Percentiles rank a stretch among this genome's conserved stretches.
Evolutionary conservation across 2,888 invertebrate species (phyloP).

Genomic region (Psylliodes chrysocephalus): DNA sequence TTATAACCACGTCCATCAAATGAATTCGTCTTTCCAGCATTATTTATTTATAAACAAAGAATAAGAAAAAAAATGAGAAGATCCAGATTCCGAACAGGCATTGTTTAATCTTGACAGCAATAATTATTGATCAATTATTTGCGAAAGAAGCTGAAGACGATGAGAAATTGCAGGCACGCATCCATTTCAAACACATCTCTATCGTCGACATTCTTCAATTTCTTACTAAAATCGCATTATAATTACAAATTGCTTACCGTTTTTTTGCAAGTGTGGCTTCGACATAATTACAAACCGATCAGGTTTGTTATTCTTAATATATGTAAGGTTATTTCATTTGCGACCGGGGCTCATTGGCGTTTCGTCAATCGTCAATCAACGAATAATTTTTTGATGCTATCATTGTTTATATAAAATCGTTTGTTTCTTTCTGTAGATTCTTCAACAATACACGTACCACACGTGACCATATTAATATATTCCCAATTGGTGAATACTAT

Average conservation of each 20-base stretch:
- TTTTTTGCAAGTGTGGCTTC: slow-evolving; percentile 30
- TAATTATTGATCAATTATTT: slow-evolving; percentile 59
- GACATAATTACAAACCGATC: slow-evolving; percentile 35
- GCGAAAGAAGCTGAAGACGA: slow-evolving; percentile 34
- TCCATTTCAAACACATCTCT: slow-evolving; percentile 53
- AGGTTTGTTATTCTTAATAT: slow-evolving; percentile 34
- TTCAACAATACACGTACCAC: no score
- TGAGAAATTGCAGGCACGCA: slow-evolving; percentile 54
- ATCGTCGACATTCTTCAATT: slow-evolving; percentile 50
- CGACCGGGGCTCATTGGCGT: no score
- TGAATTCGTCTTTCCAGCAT: slow-evolving; percentile 47
- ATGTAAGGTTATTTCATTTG: slow-evolving; percentile 30
- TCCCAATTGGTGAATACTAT: no score
- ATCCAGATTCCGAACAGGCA: slow-evolving; percentile 53
- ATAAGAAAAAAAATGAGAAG: no score
- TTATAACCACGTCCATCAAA: slow-evolving; percentile 51
- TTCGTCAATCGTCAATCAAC: no score
- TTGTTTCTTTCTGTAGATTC: no score
- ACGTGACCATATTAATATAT: no score
- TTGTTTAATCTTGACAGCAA: slow-evolving; percentile 56
- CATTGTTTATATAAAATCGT: no score
- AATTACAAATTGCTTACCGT: slow-evolving; percentile 17
- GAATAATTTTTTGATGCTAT: no score
- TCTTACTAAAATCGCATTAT: slow-evolving; percentile 47
- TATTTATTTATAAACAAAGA: slow-evolving; percentile 54